A percentile compares a stretch with the other conserved stretches of the same genome.
These are phyloP conservation scores for Agrotis ipsilon DNA, from an alignment of 2,888 invertebrate species.

Conservation along the genomic window DNA sequence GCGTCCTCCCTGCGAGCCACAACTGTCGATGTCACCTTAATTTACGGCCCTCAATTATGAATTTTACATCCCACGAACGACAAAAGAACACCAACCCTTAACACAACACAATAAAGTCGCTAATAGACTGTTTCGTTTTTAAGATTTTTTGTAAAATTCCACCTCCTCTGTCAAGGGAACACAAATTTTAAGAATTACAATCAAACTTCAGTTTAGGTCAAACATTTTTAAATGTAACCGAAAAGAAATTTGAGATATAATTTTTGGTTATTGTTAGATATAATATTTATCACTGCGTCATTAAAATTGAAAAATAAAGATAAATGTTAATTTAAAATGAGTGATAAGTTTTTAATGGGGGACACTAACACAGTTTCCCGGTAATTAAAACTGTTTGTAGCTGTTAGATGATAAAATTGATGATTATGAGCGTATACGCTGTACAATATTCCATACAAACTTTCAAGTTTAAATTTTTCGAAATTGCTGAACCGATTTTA, in stretches of 20 bases:
- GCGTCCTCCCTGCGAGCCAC: conserved; percentile 81
- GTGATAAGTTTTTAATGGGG: conserved; percentile 80
- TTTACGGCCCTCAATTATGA: conserved; percentile 91
- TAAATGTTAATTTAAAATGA: conserved; percentile 74
- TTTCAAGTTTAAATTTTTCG: no score
- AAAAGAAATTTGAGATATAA: conserved; percentile 39
- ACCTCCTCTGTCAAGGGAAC: conserved; percentile 56
- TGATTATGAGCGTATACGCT: conserved; percentile 68
- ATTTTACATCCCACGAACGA: conserved; percentile 81
- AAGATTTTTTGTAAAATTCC: conserved; percentile 41
- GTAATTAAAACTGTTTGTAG: conserved; percentile 85
- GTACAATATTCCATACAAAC: no score
- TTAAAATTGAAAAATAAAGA: conserved; percentile 73
- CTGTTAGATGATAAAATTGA: conserved; percentile 81
- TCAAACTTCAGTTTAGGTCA: conserved; percentile 57
- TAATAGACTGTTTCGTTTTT: conserved; percentile 15
- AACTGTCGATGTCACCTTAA: conserved; percentile 92
- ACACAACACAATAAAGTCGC: conserved; percentile 28
- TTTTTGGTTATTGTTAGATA: conserved; percentile 38
- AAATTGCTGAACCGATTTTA: no score
- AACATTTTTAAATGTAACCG: conserved; percentile 39
- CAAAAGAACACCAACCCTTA: conserved; percentile 63
- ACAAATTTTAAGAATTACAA: conserved; percentile 63
- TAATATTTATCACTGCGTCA: conserved; percentile 64
- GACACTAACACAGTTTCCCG: conserved; percentile 82